Evolutionary conservation across 2,888 invertebrate genomes (phyloP).

Genomic region (Argyresthia goedartella): DNA sequence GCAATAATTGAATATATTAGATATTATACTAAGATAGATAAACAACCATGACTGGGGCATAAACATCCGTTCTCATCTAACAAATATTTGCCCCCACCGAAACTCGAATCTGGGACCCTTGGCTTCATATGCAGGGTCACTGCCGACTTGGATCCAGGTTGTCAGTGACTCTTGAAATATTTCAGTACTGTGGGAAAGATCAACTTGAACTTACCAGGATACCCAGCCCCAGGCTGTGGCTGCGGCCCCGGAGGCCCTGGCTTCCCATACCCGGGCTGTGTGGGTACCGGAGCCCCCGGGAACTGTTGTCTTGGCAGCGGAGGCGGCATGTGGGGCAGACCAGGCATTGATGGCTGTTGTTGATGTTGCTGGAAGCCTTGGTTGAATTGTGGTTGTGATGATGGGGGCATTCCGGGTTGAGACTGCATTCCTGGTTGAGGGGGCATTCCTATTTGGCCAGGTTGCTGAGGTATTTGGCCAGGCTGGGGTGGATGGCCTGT

Average conservation of each 20-base stretch:
- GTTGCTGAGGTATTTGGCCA: constrained; percentile 14
- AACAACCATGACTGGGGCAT: too few relatives aligned
- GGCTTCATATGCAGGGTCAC: too few relatives aligned
- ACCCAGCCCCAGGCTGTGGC: constrained; percentile 3
- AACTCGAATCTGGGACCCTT: too few relatives aligned
- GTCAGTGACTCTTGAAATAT: too few relatives aligned
- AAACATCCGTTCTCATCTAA: too few relatives aligned
- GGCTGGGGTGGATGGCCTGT: constrained; percentile 18
- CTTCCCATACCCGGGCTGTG: constrained; percentile 30
- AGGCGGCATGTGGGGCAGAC: constrained; percentile 59
- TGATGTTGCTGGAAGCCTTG: background rate
- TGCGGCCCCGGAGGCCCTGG: constrained; percentile 15
- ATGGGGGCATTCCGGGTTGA: constrained; percentile 19
- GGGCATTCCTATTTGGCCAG: constrained; percentile 12
- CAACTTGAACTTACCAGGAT: constrained; percentile 4
- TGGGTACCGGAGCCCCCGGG: constrained; percentile 14
- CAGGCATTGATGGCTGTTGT: constrained; percentile 14
- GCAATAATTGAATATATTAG: too few relatives aligned
- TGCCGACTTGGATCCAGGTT: too few relatives aligned
- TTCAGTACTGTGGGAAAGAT: background rate
- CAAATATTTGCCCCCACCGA: too few relatives aligned
- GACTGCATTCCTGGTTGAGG: constrained; percentile 15
- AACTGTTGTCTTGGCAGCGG: constrained; percentile 36
- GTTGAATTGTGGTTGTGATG: constrained; percentile 1
- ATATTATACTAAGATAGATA: too few relatives aligned